Conservation (phyloP, 2,113 vertebrate species). For the Nycticebus coucang region DNA sequence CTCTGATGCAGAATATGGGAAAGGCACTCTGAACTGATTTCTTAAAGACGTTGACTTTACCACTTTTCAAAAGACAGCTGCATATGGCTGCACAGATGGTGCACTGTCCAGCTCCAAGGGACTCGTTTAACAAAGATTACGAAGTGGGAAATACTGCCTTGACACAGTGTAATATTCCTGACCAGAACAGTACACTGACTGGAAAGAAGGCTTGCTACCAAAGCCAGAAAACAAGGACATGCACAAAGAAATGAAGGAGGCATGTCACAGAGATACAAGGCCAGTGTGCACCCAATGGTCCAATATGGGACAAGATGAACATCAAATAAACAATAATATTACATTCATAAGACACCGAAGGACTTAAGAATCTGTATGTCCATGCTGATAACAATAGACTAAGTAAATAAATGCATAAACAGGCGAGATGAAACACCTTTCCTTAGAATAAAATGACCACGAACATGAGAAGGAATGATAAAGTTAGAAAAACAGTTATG, state of each 20-base stretch:
- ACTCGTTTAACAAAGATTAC: not conserved
- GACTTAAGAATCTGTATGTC: not conserved
- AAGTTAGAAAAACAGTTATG: not conserved
- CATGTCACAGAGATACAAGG: not conserved
- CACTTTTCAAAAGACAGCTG: not conserved
- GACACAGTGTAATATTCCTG: too few species aligned
- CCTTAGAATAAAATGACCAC: not conserved
- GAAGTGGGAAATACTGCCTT: not conserved
- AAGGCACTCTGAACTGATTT: not conserved
- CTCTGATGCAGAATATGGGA: not conserved
- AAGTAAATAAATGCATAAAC: not conserved
- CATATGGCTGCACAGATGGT: not conserved
- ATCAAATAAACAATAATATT: not conserved
- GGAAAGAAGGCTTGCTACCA: not conserved
- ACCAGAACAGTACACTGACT: not conserved
- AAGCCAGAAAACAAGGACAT: not conserved
- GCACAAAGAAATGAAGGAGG: not conserved
- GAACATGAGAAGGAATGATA: not conserved
- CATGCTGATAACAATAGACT: not conserved
- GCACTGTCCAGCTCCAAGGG: not conserved
- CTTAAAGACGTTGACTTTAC: not conserved
- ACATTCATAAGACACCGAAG: not conserved
- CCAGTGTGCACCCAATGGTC: not conserved
- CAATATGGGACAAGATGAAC: not conserved
- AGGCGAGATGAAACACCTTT: not conserved